These are phyloP conservation scores for Isurus oxyrinchus DNA, from an alignment of 2,113 vertebrate species.

Conservation along the genomic window DNA sequence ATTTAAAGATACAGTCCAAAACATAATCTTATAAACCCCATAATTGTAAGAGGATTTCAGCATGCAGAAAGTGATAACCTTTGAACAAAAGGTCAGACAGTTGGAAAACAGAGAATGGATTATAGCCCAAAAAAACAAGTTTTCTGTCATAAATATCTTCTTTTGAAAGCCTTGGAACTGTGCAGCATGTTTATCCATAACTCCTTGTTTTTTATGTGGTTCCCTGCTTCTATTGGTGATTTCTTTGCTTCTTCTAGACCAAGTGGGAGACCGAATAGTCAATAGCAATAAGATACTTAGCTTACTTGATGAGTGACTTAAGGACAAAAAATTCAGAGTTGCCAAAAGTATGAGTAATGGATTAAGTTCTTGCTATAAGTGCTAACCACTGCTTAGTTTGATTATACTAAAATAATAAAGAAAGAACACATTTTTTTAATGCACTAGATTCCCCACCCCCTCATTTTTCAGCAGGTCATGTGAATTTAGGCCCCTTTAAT, in stretches of 20 bases:
- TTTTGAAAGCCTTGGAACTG: not conserved
- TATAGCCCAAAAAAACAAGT: not conserved
- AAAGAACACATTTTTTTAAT: not conserved
- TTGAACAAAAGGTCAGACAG: not conserved
- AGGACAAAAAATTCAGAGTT: not conserved
- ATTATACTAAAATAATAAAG: slow-evolving; percentile 28
- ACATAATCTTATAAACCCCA: not conserved
- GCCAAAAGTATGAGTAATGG: slow-evolving; percentile 32
- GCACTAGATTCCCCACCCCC: not conserved
- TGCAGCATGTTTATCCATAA: not conserved
- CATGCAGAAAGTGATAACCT: not conserved
- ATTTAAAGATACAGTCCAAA: not conserved
- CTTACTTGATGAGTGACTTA: slow-evolving; percentile 19
- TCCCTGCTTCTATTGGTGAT: not conserved
- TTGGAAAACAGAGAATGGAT: not conserved
- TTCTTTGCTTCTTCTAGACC: not conserved
- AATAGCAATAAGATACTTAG: slow-evolving; percentile 14
- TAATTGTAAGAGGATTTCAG: not conserved
- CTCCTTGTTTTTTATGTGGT: not conserved
- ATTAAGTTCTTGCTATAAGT: slow-evolving; percentile 6
- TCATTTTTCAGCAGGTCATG: slow-evolving; percentile 10
- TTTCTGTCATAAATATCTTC: not conserved
- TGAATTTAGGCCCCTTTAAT: slow-evolving; percentile 7
- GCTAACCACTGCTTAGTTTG: slow-evolving; percentile 4
- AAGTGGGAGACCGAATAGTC: not conserved